phyloP scores from a whole-genome alignment of 2,888 invertebrate genomes.

The Ectemnius cavifrons region DNA sequence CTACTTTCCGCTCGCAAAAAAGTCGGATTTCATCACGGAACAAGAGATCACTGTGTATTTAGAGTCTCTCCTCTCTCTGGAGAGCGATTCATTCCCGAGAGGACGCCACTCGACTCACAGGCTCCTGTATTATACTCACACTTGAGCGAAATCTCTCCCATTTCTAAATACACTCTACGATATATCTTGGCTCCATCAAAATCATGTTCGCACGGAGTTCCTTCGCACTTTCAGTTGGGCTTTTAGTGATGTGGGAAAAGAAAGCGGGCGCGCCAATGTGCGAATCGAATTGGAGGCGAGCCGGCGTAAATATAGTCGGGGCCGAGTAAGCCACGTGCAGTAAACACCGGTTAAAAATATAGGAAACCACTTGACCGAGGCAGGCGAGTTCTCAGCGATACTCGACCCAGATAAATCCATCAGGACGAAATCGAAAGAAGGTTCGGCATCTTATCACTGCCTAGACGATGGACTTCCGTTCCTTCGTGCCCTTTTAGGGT shows the following conservation, averaged over 20 bases:
- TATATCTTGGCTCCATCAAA: no score
- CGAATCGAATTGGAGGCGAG: slow-evolving; percentile 8
- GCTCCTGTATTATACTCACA: no score
- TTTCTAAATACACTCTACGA: no score
- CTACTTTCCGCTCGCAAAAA: slow-evolving; percentile 15
- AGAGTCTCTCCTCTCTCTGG: slow-evolving; percentile 10
- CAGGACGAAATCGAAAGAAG: slow-evolving; percentile 24
- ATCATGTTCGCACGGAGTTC: no score
- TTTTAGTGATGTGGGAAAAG: slow-evolving; percentile 10
- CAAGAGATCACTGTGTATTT: slow-evolving; percentile 34
- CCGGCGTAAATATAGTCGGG: slow-evolving; percentile 66
- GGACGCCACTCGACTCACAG: not conserved
- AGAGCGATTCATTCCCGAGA: not conserved
- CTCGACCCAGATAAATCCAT: slow-evolving; percentile 40
- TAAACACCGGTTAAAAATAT: slow-evolving; percentile 65
- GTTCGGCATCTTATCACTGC: slow-evolving; percentile 3
- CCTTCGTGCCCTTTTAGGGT: slow-evolving; percentile 20
- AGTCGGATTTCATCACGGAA: slow-evolving; percentile 25
- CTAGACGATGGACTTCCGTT: slow-evolving; percentile 17
- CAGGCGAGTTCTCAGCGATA: no score
- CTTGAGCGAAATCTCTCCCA: no score
- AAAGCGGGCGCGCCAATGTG: slow-evolving; percentile 2
- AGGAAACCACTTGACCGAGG: slow-evolving; percentile 30
- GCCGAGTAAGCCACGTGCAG: slow-evolving; percentile 45
- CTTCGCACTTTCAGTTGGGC: no score